phyloP scores from a whole-genome alignment of 2,113 vertebrate genomes.

The Mustela lutreola region DNA sequence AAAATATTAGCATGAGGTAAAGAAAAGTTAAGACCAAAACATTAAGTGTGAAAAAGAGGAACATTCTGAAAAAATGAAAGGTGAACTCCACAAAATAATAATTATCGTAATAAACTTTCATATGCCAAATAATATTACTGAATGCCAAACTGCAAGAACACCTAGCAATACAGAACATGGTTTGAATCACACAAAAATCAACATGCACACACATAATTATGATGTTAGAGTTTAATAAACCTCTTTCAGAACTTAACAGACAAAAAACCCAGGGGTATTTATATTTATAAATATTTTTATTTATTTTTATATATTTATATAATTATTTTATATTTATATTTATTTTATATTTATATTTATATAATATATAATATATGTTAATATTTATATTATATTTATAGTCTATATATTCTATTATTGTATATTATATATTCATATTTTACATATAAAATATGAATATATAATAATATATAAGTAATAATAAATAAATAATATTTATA shows the following conservation, averaged over 20 bases:
- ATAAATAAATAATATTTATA: too few species aligned
- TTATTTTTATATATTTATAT: too few species aligned
- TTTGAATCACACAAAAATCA: not conserved
- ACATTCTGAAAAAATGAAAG: not conserved
- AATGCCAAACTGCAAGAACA: not conserved
- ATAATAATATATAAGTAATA: too few species aligned
- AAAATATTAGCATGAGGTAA: not conserved
- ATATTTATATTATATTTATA: too few species aligned
- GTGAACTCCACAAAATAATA: not conserved
- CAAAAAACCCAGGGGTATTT: not conserved
- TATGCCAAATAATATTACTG: not conserved
- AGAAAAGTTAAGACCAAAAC: not conserved
- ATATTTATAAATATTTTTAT: too few species aligned
- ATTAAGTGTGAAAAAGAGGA: not conserved
- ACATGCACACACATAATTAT: not conserved
- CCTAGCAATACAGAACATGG: not conserved
- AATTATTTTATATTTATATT: too few species aligned
- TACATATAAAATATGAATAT: too few species aligned
- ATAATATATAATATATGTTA: too few species aligned
- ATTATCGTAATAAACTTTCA: not conserved
- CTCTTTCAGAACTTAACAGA: slow-evolving; percentile 15
- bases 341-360: too few species aligned
- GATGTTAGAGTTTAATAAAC: not conserved
- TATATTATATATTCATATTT: too few species aligned
- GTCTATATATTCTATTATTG: too few species aligned